Percentiles rank a stretch among this genome's conserved stretches.
phyloP scores from a whole-genome alignment of 2,113 vertebrate genomes.

The Anoplopoma fimbria region DNA sequence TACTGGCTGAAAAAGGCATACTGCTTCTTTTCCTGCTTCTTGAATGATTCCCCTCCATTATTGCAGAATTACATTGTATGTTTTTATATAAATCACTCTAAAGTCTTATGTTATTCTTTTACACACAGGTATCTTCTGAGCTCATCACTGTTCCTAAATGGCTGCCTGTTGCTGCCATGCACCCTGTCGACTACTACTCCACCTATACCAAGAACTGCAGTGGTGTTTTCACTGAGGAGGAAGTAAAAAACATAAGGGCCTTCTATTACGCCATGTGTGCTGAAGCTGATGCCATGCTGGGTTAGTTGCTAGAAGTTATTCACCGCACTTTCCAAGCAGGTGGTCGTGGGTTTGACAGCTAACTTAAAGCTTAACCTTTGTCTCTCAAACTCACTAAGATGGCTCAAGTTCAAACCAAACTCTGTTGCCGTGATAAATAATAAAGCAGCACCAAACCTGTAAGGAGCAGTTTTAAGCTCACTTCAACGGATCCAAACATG shows the following conservation, averaged over 20 bases:
- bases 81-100: neutral
- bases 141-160: slow-evolving; percentile 91
- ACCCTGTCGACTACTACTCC: slow-evolving; percentile 94
- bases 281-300: slow-evolving; percentile 95
- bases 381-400: neutral
- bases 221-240: slow-evolving; percentile 88
- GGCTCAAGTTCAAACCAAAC: neutral
- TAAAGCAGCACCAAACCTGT: neutral
- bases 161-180: slow-evolving; percentile 89
- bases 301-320: slow-evolving; percentile 79
- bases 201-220: slow-evolving; percentile 97
- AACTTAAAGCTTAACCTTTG: neutral
- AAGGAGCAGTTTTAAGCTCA: neutral
- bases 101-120: slow-evolving; percentile 9
- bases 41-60: neutral
- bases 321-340: neutral
- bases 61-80: neutral
- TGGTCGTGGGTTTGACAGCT: neutral
- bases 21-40: neutral
- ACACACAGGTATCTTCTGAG: slow-evolving; percentile 86
- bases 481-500: neutral
- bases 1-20: slow-evolving; percentile 94
- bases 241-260: slow-evolving; percentile 90
- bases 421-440: neutral
- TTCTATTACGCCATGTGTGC: slow-evolving; percentile 99